A percentile compares a stretch with the other conserved stretches of the same genome.
Conservation (phyloP, 2,113 vertebrate species). For the Perca fluviatilis region DNA sequence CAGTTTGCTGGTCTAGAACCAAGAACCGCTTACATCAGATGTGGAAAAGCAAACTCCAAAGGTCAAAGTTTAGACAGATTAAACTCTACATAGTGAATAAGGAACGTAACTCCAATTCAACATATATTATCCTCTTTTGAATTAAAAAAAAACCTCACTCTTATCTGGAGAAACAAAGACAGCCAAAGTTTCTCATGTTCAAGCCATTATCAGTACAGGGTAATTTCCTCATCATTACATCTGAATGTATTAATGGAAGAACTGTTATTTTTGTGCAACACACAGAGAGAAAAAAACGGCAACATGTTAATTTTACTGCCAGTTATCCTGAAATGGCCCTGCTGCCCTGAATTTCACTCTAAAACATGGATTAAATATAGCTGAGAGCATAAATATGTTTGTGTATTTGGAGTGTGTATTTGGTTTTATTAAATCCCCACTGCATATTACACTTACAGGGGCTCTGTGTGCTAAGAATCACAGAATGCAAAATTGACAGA, state of each 20-base stretch:
- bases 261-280: slow-evolving; percentile 9
- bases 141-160: neutral
- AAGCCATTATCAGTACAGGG: neutral
- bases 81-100: neutral
- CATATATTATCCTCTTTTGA: neutral
- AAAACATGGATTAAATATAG: slow-evolving; percentile 65
- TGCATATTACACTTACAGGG: slow-evolving; percentile 69
- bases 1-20: no score
- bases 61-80: neutral
- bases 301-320: neutral
- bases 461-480: slow-evolving; percentile 64
- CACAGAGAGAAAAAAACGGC: neutral
- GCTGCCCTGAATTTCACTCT: slow-evolving; percentile 30
- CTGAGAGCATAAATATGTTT: slow-evolving; percentile 76
- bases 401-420: slow-evolving; percentile 57
- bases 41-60: no score
- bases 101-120: neutral
- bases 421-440: slow-evolving; percentile 72
- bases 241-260: neutral
- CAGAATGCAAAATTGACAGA: slow-evolving; percentile 75
- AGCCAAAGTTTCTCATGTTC: neutral
- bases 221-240: neutral
- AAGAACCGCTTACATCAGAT: no score
- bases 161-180: neutral
- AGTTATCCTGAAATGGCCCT: slow-evolving; percentile 29